phyloP scores from a whole-genome alignment of 2,888 invertebrate species.

The Cremastinae sp. region DNA sequence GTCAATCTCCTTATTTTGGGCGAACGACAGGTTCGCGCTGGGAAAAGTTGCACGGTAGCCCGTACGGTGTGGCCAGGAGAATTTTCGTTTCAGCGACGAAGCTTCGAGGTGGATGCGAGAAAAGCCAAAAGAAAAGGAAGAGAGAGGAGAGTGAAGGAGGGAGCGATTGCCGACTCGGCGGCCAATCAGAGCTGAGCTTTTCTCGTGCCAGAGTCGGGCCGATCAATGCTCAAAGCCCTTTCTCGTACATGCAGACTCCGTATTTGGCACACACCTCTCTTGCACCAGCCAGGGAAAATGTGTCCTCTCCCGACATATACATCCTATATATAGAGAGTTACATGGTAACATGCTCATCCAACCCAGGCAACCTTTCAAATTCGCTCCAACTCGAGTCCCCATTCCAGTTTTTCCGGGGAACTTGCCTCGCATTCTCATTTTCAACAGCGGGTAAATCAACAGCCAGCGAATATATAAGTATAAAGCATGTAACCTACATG shows the following conservation, averaged over 20 bases:
- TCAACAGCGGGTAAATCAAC: constrained; percentile 13
- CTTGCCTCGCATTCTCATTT: constrained; percentile 55
- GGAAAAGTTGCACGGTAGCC: constrained; percentile 42
- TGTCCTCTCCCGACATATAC: constrained; percentile 31
- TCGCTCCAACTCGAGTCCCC: constrained; percentile 47
- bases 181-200: constrained; percentile 76
- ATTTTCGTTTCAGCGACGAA: constrained; percentile 55
- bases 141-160: constrained; percentile 35
- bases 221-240: constrained; percentile 78
- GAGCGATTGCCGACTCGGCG: constrained; percentile 60
- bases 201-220: constrained; percentile 69
- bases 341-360: constrained; percentile 43
- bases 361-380: constrained; percentile 65
- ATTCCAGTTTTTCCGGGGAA: constrained; percentile 68
- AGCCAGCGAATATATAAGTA: background rate
- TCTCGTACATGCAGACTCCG: constrained; percentile 72
- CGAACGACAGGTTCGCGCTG: constrained; percentile 20
- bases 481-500: background rate
- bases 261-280: constrained; percentile 44
- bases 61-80: constrained; percentile 38
- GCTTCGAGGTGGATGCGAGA: constrained; percentile 43
- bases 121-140: constrained; percentile 66
- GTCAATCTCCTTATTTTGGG: constrained; percentile 19
- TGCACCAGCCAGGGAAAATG: constrained; percentile 35
- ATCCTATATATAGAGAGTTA: constrained; percentile 24